Evolutionary conservation across 2,797 vertebrate genomes (phyloP), one percentile per base, ranked within the genome.

Genomic region (Anguilla pacifica): DNA sequence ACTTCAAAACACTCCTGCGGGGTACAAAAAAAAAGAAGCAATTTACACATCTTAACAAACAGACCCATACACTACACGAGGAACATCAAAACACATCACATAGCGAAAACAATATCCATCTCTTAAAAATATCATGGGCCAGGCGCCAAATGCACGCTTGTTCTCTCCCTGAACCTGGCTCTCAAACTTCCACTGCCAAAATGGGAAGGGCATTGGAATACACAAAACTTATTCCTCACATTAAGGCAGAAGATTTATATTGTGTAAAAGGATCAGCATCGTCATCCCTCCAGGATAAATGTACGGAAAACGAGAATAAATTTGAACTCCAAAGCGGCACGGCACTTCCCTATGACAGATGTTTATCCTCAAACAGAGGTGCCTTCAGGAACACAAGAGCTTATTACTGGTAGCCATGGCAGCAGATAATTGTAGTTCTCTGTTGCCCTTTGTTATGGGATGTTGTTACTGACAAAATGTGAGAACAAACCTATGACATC

Each of bases 31-130:
- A 79, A 35, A 74, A 74, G 19, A 70, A 83, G 22, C 22, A n/a
- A 53, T 83, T 39, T 79, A 70, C 72, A 85, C 49, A 87, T 57
- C 59, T 72, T 67, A 86, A 85, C 61, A 82, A 85, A 87, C 57
- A 83, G 82, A 59, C 74, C 57, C 84, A 87, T 22, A 35, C 72
- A 85, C 83, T 85, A 82, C 83, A 19, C 59, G 49, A 77, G 85
- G 55, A 85, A 87, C 84, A 89, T 82, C 86, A 82, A 87, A 89
- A 86, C 39, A 85, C 19, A 86, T 79, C 72, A 64, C 11, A 85
- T 46, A 83, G 85, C 72, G 84, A 85, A 89, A 82, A 89, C 83
- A 79, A 87, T 82, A 82, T 67, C 7, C 31, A 64, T 85, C 67
- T 39, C 72, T 85, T 89, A 57, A 39, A 89, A 64, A 67, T 43